Evolutionary conservation across 1,140 invertebrate genomes (phyloP).

Genomic region (Drosophila pruinosa): DNA sequence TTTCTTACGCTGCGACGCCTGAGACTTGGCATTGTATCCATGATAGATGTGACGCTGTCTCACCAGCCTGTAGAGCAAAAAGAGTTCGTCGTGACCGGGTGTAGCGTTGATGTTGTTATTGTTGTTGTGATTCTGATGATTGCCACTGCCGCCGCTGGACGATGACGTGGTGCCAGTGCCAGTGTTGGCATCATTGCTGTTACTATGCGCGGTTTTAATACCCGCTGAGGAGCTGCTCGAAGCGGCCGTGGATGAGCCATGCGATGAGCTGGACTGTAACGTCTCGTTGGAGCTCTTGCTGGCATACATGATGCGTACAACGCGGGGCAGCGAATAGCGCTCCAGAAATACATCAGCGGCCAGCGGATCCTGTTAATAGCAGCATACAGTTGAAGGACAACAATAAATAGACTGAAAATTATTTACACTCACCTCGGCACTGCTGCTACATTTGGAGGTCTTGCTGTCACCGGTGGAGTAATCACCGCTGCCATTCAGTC

Average conservation of each 20-base stretch:
- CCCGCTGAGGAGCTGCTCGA: conserved; percentile 68
- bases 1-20: conserved; percentile 73
- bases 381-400: neutral
- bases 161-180: conserved; percentile 61
- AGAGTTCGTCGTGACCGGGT: conserved; percentile 69
- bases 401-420: neutral
- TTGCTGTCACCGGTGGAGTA: conserved; percentile 82
- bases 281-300: conserved; percentile 75
- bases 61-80: conserved; percentile 74
- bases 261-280: conserved; percentile 78
- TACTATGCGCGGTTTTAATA: conserved; percentile 23
- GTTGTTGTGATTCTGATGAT: conserved; percentile 32
- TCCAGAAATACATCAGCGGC: conserved; percentile 84
- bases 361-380: conserved; percentile 59
- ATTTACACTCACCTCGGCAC: conserved; percentile 62
- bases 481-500: conserved; percentile 69
- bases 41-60: conserved; percentile 77
- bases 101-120: conserved; percentile 35
- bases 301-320: conserved; percentile 83
- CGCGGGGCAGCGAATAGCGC: conserved; percentile 84
- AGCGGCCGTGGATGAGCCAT: conserved; percentile 75
- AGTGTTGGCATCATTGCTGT: conserved; percentile 5
- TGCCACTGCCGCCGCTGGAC: conserved; percentile 54
- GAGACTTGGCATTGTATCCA: conserved; percentile 75
- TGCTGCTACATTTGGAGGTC: conserved; percentile 74